Conservation (phyloP, 2,113 vertebrate genomes). For the Ceratotherium simum region DNA sequence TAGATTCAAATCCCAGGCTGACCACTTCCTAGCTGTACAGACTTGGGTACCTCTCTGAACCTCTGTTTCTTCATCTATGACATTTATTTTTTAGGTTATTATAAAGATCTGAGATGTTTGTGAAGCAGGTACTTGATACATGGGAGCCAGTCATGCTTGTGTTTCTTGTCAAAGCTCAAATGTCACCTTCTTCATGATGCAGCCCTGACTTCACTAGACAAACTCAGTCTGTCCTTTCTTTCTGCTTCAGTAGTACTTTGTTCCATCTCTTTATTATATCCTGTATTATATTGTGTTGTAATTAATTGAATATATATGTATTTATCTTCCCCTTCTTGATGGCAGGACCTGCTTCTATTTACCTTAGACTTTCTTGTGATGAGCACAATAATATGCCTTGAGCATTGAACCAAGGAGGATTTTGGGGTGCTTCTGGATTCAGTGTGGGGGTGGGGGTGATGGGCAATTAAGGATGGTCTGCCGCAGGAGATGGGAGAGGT, state of each 20-base stretch:
- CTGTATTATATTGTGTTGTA: background rate
- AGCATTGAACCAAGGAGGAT: background rate
- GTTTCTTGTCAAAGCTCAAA: background rate
- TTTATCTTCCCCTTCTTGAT: background rate
- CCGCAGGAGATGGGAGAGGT: background rate
- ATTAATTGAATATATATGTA: background rate
- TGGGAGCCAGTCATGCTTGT: background rate
- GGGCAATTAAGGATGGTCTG: background rate
- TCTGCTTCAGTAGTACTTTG: background rate
- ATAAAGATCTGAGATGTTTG: background rate
- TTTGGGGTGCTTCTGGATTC: background rate
- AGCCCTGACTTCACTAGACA: background rate
- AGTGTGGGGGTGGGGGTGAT: background rate
- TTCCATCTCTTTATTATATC: background rate
- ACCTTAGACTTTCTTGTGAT: background rate
- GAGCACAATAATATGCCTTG: background rate
- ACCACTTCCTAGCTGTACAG: background rate
- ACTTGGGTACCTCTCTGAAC: background rate
- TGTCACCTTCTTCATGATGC: background rate
- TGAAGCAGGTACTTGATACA: background rate
- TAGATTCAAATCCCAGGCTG: background rate
- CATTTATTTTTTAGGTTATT: background rate
- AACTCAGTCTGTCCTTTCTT: background rate
- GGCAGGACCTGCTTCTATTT: background rate
- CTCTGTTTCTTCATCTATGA: background rate